Evolutionary conservation across 2,113 vertebrate species (phyloP), one percentile per base, ranked within the genome.

Genomic region (Austrofundulus limnaeus): DNA sequence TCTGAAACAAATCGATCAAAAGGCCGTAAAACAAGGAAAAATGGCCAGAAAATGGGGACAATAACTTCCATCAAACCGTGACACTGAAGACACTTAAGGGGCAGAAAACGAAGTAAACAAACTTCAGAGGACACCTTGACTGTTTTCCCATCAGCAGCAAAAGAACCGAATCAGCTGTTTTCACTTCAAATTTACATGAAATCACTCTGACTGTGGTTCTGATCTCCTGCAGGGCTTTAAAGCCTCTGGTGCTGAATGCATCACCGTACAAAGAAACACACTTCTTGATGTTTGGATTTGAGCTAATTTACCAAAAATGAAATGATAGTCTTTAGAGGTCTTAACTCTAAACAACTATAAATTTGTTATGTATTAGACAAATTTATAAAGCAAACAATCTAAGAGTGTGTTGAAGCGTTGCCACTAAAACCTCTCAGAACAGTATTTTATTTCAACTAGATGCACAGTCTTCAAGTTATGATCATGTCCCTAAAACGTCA

Each of bases 91-190:
- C 9, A 34, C 48, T 62, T 21, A 23, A 1, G 14, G 42, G 20
- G 64, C 43, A 55, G 2, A 52, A 61, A 55, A 34, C 37, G 13
- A 53, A 59, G 70, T 77, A 84, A 81, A 87, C 52, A 71, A 77
- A 75, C 63, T 85, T 60, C 63, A 59, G 61, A 84, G 78, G 83
- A 75, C 78, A 86, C 78, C 80, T 82, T 84, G 66, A 46, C 39
- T 0, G 3, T 67, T 86, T 55, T 58, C 31, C 66, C 39, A 19
- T 60, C 76, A 64, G 80, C 84, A 83, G 79, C 66, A 84, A 51
- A 80, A 71, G 19, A 63, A 46, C 41, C 4, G 56, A 5, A 56
- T 48, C 53, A 54, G 62, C 21, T 61, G 25, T 23, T 45, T 75
- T 67, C 48, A 65, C 12, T 50, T 38, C 63, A 11, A 50, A 82